Evolutionary conservation across 2,113 vertebrate genomes (phyloP).

Genomic region (Albula glossodonta): DNA sequence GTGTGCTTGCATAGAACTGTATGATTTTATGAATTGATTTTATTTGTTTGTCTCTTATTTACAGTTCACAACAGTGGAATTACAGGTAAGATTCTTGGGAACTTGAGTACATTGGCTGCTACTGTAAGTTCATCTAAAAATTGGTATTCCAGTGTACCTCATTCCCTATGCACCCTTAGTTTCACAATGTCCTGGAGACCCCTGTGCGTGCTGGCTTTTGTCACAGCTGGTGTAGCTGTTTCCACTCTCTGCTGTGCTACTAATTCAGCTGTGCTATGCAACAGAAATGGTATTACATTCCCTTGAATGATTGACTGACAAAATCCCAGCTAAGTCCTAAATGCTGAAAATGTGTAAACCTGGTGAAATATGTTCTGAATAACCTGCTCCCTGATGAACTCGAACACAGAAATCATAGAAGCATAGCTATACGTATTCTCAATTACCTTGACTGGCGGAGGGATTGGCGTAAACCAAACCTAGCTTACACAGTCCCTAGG

Average conservation of each 20-base stretch:
- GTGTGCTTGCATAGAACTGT: not conserved
- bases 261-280: not conserved
- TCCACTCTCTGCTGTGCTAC: not conserved
- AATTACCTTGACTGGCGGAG: too few relatives aligned
- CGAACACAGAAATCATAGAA: too few relatives aligned
- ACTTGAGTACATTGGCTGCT: not conserved
- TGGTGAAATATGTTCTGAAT: not conserved
- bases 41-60: constrained; percentile 38
- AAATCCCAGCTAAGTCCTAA: not conserved
- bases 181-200: not conserved
- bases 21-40: not conserved
- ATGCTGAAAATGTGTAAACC: not conserved
- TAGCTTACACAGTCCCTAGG: not conserved
- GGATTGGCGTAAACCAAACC: too few relatives aligned
- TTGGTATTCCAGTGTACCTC: not conserved
- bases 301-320: not conserved
- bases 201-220: not conserved
- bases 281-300: not conserved
- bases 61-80: constrained; percentile 63
- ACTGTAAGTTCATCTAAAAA: not conserved
- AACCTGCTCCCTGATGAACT: not conserved
- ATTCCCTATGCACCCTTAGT: not conserved
- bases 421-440: too few relatives aligned
- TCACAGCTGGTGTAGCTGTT: not conserved
- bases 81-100: constrained; percentile 54